Percentiles rank a stretch among this genome's conserved stretches.
Conservation (phyloP, 2,113 vertebrate species). For the Glareola pratincola region DNA sequence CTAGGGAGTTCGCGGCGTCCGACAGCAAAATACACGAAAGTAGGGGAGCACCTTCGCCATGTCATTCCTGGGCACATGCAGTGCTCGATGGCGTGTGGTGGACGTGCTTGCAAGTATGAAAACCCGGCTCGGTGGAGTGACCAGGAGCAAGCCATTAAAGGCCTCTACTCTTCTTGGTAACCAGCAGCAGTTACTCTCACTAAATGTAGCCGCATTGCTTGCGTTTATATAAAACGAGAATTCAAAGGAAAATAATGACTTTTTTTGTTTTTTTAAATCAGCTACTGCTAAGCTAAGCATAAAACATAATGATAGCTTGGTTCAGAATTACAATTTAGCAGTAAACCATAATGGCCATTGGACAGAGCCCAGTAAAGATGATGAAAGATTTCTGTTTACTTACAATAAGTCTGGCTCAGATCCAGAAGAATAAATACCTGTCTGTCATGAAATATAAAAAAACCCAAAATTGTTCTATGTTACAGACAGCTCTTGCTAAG, state of each 20-base stretch:
- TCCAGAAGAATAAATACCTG: background rate
- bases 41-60: slow-evolving; percentile 91
- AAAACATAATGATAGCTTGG: background rate
- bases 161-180: slow-evolving; percentile 96
- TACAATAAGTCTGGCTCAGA: background rate
- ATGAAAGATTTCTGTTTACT: background rate
- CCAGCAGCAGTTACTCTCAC: background rate
- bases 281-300: background rate
- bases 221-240: background rate
- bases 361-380: background rate
- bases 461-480: background rate
- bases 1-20: slow-evolving; percentile 81
- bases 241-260: background rate
- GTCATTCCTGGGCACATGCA: slow-evolving; percentile 95
- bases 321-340: background rate
- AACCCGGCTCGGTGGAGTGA: slow-evolving; percentile 92
- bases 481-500: background rate
- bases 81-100: slow-evolving; percentile 95
- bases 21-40: slow-evolving; percentile 92
- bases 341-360: background rate
- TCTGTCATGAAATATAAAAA: background rate
- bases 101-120: slow-evolving; percentile 95
- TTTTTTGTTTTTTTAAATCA: background rate
- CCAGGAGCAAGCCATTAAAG: slow-evolving; percentile 89
- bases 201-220: background rate